A percentile compares a stretch with the other conserved stretches of the same genome.
Evolutionary conservation across 2,113 vertebrate species (phyloP).

Genomic region (Bufo gargarizans): DNA sequence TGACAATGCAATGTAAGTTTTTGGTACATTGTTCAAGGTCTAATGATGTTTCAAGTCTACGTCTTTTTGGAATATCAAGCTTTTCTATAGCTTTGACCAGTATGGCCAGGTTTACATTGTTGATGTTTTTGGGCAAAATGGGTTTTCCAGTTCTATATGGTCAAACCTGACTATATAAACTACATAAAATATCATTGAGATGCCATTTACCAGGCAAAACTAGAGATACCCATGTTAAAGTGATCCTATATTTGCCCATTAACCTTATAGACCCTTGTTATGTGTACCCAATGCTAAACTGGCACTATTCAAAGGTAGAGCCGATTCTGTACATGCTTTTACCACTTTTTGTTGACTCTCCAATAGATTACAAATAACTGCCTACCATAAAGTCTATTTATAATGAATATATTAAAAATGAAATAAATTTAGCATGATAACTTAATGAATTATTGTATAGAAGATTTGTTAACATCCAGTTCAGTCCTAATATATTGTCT

Average conservation of each 20-base stretch:
- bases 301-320: background rate
- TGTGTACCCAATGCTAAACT: background rate
- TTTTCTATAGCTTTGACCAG: slow-evolving; percentile 58
- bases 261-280: background rate
- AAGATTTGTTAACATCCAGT: slow-evolving; percentile 42
- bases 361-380: slow-evolving; percentile 52
- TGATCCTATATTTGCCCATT: background rate
- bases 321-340: slow-evolving; percentile 11
- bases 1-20: slow-evolving; percentile 47
- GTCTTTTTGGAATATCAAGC: slow-evolving; percentile 53
- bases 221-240: background rate
- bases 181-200: background rate
- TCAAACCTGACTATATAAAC: background rate
- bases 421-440: slow-evolving; percentile 40
- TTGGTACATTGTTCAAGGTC: slow-evolving; percentile 41
- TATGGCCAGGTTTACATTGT: slow-evolving; percentile 45
- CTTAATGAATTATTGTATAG: background rate
- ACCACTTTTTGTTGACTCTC: slow-evolving; percentile 36
- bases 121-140: background rate
- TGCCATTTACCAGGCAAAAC: background rate
- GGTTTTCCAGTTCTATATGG: background rate
- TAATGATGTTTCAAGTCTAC: slow-evolving; percentile 48
- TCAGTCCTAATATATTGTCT: slow-evolving; percentile 48
- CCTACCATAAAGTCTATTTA: slow-evolving; percentile 48
- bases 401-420: slow-evolving; percentile 3